Percentiles rank a stretch among this genome's conserved stretches.
These are phyloP conservation scores for Linnaemya tessellans DNA, from an alignment of 2,888 invertebrate species.

Conservation along the genomic window DNA sequence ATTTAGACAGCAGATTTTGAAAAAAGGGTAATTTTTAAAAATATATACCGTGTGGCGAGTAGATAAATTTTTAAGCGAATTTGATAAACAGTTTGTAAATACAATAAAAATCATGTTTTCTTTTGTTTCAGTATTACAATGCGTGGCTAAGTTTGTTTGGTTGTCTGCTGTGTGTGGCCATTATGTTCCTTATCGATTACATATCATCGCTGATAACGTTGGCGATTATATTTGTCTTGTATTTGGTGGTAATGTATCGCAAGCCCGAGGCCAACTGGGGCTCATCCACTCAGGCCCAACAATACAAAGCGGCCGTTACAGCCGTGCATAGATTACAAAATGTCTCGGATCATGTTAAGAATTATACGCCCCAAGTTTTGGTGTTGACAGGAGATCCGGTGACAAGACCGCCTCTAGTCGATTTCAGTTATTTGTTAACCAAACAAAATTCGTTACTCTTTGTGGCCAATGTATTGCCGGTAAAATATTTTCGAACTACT, in stretches of 20 bases:
- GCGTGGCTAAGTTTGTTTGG: conserved; percentile 94
- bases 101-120: no score
- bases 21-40: background rate
- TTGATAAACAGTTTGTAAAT: no score
- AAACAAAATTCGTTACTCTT: conserved; percentile 95
- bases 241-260: conserved; percentile 95
- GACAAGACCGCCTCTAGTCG: conserved; percentile 93
- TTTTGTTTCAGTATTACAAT: conserved; percentile 90
- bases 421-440: conserved; percentile 95
- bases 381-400: conserved; percentile 93
- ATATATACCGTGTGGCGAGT: no score
- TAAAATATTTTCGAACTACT: conserved; percentile 81
- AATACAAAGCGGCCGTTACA: conserved; percentile 94
- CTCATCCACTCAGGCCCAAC: conserved; percentile 97
- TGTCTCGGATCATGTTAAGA: conserved; percentile 98
- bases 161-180: conserved; percentile 91
- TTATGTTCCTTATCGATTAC: conserved; percentile 98
- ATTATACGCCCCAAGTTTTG: conserved; percentile 95
- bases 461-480: conserved; percentile 93
- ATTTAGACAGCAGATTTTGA: no score
- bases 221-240: conserved; percentile 93
- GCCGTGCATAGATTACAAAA: conserved; percentile 91
- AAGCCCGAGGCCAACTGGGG: conserved; percentile 99
- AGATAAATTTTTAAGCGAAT: no score
- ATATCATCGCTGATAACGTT: conserved; percentile 96